Evolutionary conservation across 2,797 vertebrate genomes (phyloP).

Genomic region (Tiaroga cobitis): DNA sequence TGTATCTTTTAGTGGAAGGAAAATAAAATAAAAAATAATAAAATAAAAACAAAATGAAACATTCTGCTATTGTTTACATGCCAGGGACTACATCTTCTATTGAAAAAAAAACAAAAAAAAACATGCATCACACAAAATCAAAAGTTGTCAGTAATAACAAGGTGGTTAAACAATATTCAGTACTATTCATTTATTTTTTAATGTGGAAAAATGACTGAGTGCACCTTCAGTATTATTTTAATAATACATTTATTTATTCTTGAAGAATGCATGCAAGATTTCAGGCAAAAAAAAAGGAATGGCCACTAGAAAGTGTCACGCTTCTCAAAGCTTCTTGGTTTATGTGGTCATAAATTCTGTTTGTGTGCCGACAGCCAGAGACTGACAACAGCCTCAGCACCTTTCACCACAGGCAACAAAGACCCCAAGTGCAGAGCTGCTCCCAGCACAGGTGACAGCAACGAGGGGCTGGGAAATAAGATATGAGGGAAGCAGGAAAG

Average conservation of each 20-base stretch:
- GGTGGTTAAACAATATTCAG: not conserved
- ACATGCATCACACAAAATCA: not conserved
- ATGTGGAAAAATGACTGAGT: not conserved
- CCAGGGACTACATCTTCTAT: not conserved
- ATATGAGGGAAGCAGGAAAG: conserved; percentile 40
- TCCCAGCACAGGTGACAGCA: conserved; percentile 47
- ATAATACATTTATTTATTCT: not conserved
- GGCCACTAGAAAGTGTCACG: not conserved
- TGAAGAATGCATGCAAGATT: not conserved
- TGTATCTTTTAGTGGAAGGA: not conserved
- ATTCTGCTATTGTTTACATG: not conserved
- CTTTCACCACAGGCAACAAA: conserved; percentile 52
- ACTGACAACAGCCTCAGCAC: conserved; percentile 46
- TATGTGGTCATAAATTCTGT: conserved; percentile 43
- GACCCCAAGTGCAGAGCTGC: conserved; percentile 45
- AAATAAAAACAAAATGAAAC: not conserved
- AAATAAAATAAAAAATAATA: too few relatives aligned
- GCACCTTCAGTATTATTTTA: not conserved
- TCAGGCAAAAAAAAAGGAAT: not conserved
- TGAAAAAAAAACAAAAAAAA: not conserved
- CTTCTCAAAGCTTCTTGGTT: conserved; percentile 31
- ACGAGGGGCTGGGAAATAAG: conserved; percentile 33
- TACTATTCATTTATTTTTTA: not conserved
- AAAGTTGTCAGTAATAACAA: too few relatives aligned
- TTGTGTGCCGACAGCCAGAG: conserved; percentile 36